These are phyloP conservation scores for Diorhabda sublineata DNA, from an alignment of 1,140 invertebrate genomes.

Conservation along the genomic window DNA sequence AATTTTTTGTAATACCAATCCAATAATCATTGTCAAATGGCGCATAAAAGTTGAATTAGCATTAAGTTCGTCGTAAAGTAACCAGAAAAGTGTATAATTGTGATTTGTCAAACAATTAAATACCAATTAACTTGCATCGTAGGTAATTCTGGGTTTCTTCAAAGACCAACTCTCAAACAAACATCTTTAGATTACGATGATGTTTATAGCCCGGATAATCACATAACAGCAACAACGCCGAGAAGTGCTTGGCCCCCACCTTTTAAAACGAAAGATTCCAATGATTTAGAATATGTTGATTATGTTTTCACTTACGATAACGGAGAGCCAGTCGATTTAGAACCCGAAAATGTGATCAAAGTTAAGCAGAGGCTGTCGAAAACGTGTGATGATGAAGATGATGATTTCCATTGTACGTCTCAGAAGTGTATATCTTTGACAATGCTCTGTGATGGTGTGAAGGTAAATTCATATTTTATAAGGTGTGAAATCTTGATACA, in stretches of 20 bases:
- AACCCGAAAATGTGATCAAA: constrained; percentile 26
- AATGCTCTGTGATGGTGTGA: constrained; percentile 67
- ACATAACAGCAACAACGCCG: constrained; percentile 15
- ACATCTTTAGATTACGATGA: constrained; percentile 30
- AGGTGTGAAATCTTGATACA: no score
- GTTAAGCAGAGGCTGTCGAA: constrained; percentile 20
- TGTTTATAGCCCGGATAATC: constrained; percentile 21
- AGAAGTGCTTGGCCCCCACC: constrained; percentile 36
- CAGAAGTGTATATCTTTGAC: constrained; percentile 60
- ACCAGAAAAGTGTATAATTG: no score
- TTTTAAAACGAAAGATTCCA: constrained; percentile 48
- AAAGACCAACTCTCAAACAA: background rate
- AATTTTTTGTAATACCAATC: no score
- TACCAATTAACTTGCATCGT: no score
- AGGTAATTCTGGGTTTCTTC: no score
- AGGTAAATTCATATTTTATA: constrained; percentile 25
- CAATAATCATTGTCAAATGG: no score
- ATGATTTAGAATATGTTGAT: constrained; percentile 46
- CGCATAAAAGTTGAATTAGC: no score
- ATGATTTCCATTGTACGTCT: constrained; percentile 36
- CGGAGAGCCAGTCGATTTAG: constrained; percentile 26
- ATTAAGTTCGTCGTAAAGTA: no score
- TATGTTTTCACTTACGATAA: constrained; percentile 42
- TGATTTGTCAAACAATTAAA: no score
- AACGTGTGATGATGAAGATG: constrained; percentile 22